Percentiles rank a stretch among this genome's conserved stretches.
Conservation (phyloP, 2,888 invertebrate genomes). For the Drosophila mettleri region DNA sequence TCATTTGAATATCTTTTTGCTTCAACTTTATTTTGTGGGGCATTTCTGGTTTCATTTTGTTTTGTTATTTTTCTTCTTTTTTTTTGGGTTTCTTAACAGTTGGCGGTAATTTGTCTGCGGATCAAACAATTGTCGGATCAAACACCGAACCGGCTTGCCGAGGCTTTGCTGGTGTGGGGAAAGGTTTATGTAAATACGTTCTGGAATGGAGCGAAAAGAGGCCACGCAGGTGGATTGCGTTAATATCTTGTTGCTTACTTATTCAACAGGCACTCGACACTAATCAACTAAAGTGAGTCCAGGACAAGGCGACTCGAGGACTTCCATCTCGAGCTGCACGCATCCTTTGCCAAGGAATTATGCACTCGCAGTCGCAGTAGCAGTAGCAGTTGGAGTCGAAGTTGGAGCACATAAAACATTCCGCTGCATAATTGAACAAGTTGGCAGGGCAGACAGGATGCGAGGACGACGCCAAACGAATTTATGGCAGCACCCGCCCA, state of each 20-base stretch:
- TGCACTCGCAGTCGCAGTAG: slow-evolving; percentile 55
- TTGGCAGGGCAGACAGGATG: slow-evolving; percentile 49
- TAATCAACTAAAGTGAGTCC: slow-evolving; percentile 75
- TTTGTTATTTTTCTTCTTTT: no score
- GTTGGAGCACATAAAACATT: slow-evolving; percentile 76
- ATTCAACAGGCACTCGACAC: slow-evolving; percentile 75
- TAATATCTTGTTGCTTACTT: slow-evolving; percentile 64
- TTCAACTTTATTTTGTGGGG: slow-evolving; percentile 26
- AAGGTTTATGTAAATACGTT: slow-evolving; percentile 55
- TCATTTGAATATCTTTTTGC: slow-evolving; percentile 58
- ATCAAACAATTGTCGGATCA: slow-evolving; percentile 62
- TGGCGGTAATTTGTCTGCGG: slow-evolving; percentile 61
- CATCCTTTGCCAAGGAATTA: slow-evolving; percentile 65
- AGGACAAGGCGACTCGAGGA: slow-evolving; percentile 15
- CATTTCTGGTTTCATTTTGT: not conserved
- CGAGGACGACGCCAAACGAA: slow-evolving; percentile 54
- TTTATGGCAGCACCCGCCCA: slow-evolving; percentile 74
- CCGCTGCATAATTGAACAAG: slow-evolving; percentile 83
- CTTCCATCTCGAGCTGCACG: slow-evolving; percentile 37
- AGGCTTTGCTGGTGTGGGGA: slow-evolving; percentile 8
- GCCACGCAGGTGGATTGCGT: slow-evolving; percentile 44
- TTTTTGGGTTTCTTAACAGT: slow-evolving; percentile 14
- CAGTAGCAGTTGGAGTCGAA: not conserved
- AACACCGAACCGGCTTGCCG: slow-evolving; percentile 15
- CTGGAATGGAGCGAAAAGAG: slow-evolving; percentile 9